Conservation (phyloP, 2,797 vertebrate genomes). For the Gallinago solitaria region DNA sequence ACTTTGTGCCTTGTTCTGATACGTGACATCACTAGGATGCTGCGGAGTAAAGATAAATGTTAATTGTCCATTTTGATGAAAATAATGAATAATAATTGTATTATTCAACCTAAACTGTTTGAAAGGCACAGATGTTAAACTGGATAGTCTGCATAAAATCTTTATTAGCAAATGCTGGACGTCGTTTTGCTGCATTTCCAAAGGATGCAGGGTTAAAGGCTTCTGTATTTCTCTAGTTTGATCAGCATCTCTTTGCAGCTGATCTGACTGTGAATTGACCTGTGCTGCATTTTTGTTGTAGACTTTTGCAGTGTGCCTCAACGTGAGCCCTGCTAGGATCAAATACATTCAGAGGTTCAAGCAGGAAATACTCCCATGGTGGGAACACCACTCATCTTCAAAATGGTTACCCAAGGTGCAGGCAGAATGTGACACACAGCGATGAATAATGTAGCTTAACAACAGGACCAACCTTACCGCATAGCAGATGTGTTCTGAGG, state of each 20-base stretch:
- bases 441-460: not conserved
- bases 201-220: not conserved
- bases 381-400: not conserved
- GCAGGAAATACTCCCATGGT: not conserved
- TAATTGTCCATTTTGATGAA: not conserved
- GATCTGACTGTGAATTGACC: not conserved
- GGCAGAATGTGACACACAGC: not conserved
- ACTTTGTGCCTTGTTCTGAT: not conserved
- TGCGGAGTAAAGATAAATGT: not conserved
- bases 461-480: not conserved
- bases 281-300: not conserved
- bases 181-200: not conserved
- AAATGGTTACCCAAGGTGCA: not conserved
- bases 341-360: not conserved
- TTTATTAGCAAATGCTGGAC: not conserved
- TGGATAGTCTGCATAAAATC: not conserved
- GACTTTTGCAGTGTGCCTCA: not conserved
- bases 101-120: not conserved
- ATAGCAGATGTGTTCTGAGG: not conserved
- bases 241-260: not conserved
- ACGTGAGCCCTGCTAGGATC: not conserved
- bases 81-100: not conserved
- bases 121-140: not conserved
- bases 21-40: rapidly evolving
- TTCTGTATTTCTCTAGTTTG: not conserved